Conservation (phyloP, 1,140 invertebrate genomes). For the Dendrolimus punctatus region DNA sequence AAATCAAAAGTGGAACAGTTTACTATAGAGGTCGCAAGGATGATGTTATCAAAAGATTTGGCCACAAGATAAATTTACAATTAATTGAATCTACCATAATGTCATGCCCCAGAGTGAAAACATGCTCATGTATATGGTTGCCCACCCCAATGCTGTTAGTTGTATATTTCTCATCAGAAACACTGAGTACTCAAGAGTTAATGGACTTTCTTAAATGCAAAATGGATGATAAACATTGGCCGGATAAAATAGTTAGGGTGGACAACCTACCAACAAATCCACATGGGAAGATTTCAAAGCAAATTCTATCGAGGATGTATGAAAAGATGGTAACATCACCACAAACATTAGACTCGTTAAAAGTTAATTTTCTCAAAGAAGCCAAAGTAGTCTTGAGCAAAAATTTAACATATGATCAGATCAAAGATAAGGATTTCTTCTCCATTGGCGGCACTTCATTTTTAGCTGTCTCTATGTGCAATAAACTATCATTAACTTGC, state of each 20-base stretch:
- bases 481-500: conserved; percentile 37
- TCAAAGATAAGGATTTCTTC: conserved; percentile 48
- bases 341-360: conserved; percentile 24
- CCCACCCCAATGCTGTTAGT: conserved; percentile 63
- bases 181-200: conserved; percentile 39
- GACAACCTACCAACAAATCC: conserved; percentile 71
- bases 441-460: conserved; percentile 57
- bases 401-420: conserved; percentile 60
- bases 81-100: conserved; percentile 73
- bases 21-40: conserved; percentile 78
- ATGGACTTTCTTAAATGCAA: conserved; percentile 59
- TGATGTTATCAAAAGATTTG: conserved; percentile 82
- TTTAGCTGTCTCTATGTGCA: conserved; percentile 48
- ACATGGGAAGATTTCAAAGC: conserved; percentile 75
- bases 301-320: conserved; percentile 44
- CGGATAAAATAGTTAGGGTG: conserved; percentile 71
- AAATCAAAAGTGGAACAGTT: conserved; percentile 69
- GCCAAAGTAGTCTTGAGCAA: conserved; percentile 28
- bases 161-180: conserved; percentile 67
- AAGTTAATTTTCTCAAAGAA: conserved; percentile 37
- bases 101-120: conserved; percentile 59
- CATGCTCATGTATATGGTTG: conserved; percentile 71
- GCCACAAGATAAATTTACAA: conserved; percentile 76
- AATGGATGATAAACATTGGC: conserved; percentile 63
- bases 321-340: conserved; percentile 22